A percentile compares a stretch with the other conserved stretches of the same genome.
These are phyloP conservation scores for Erithacus rubecula DNA, from an alignment of 2,797 vertebrate species.

Conservation along the genomic window DNA sequence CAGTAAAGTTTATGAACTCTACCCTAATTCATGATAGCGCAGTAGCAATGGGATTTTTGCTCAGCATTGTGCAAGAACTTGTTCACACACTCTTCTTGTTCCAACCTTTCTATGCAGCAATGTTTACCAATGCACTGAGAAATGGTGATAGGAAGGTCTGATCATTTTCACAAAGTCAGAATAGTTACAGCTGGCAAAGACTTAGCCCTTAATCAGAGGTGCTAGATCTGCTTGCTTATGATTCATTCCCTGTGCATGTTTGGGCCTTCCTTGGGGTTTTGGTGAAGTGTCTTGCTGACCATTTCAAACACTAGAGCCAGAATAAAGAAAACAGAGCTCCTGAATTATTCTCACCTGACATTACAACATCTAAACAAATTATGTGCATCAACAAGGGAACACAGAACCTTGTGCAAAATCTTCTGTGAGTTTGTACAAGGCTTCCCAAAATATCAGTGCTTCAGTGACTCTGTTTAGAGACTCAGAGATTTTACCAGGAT, in stretches of 20 bases:
- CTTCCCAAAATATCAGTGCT: background rate
- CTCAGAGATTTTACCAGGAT: background rate
- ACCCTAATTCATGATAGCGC: background rate
- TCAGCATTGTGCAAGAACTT: background rate
- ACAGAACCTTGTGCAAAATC: background rate
- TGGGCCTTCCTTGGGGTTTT: background rate
- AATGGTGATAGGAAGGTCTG: background rate
- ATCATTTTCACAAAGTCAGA: background rate
- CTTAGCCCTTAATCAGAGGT: background rate
- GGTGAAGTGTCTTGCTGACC: background rate
- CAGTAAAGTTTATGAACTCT: background rate
- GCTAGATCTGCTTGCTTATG: background rate
- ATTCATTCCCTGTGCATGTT: background rate
- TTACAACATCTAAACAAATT: background rate
- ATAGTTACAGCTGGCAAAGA: background rate
- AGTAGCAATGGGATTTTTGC: background rate
- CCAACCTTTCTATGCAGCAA: background rate
- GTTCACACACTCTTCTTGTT: background rate
- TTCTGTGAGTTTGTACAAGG: background rate
- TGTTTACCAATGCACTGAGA: background rate
- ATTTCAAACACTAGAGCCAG: background rate
- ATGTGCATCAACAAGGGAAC: rapidly evolving
- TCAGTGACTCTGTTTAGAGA: background rate
- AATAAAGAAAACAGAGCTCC: background rate
- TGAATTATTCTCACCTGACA: background rate